Evolutionary conservation across 2,113 vertebrate species (phyloP).

Genomic region (Pipra filicauda): DNA sequence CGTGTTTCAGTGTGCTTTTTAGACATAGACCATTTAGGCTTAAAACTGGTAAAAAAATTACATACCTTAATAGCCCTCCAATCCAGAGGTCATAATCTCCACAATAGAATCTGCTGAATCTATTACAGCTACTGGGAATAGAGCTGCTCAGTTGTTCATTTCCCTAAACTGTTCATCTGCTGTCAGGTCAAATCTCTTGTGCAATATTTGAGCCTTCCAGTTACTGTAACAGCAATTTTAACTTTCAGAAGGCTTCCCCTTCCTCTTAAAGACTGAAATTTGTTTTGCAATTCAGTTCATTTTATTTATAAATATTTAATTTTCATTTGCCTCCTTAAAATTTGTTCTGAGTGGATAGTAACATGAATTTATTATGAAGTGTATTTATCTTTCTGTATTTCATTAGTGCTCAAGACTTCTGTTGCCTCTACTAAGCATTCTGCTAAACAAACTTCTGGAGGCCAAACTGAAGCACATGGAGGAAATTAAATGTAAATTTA

Average conservation of each 20-base stretch:
- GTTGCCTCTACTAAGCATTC: constrained; percentile 16
- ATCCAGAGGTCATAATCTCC: background rate
- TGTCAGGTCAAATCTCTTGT: constrained; percentile 54
- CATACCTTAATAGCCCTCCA: background rate
- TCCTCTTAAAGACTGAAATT: constrained; percentile 44
- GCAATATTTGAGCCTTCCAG: constrained; percentile 47
- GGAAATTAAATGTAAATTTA: background rate
- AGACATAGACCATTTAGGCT: background rate
- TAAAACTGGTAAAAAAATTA: background rate
- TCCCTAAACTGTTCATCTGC: constrained; percentile 37
- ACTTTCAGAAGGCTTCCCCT: constrained; percentile 53
- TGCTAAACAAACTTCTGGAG: constrained; percentile 31
- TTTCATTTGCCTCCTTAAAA: constrained; percentile 41
- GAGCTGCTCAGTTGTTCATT: background rate
- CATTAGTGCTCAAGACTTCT: constrained; percentile 25
- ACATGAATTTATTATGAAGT: constrained; percentile 67
- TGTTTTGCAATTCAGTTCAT: constrained; percentile 51
- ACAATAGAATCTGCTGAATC: background rate
- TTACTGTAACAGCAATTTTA: constrained; percentile 63
- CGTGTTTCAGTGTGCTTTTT: background rate
- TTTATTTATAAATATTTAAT: constrained; percentile 70
- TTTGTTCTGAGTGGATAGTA: constrained; percentile 45
- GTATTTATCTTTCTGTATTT: constrained; percentile 41
- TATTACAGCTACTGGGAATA: background rate
- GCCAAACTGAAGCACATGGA: background rate